These are phyloP conservation scores for Phania funesta DNA, from an alignment of 2,888 invertebrate species.

Conservation along the genomic window DNA sequence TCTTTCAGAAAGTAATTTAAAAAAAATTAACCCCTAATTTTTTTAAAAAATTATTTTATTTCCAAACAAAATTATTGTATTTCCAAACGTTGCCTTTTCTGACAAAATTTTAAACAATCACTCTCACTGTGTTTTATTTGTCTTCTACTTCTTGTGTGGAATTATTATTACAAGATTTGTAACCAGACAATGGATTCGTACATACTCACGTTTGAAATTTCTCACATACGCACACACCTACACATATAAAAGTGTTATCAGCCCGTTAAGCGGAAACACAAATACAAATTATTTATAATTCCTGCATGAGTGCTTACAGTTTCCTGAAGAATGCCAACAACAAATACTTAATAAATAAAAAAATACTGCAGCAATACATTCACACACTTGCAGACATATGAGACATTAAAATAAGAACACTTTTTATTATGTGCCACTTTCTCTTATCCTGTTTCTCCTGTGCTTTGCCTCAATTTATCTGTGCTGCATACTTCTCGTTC, in stretches of 20 bases:
- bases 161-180: neutral
- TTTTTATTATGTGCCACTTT: constrained; percentile 21
- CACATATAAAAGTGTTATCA: constrained; percentile 46
- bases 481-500: constrained; percentile 8
- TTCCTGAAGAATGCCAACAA: constrained; percentile 62
- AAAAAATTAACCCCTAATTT: too few relatives aligned
- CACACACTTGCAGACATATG: neutral
- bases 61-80: too few relatives aligned
- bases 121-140: neutral
- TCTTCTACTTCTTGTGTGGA: neutral
- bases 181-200: neutral
- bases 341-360: constrained; percentile 46
- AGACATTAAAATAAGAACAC: constrained; percentile 13
- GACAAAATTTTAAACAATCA: neutral
- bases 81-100: neutral
- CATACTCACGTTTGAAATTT: neutral
- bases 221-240: neutral
- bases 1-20: too few relatives aligned
- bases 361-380: neutral
- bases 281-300: constrained; percentile 67
- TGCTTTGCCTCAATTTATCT: constrained; percentile 1
- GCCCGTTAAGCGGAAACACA: constrained; percentile 65
- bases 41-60: too few relatives aligned
- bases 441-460: neutral
- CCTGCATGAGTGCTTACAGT: constrained; percentile 63